A percentile compares a stretch with the other conserved stretches of the same genome.
phyloP scores from a whole-genome alignment of 2,113 vertebrate genomes.

The Anarrhichthys ocellatus region DNA sequence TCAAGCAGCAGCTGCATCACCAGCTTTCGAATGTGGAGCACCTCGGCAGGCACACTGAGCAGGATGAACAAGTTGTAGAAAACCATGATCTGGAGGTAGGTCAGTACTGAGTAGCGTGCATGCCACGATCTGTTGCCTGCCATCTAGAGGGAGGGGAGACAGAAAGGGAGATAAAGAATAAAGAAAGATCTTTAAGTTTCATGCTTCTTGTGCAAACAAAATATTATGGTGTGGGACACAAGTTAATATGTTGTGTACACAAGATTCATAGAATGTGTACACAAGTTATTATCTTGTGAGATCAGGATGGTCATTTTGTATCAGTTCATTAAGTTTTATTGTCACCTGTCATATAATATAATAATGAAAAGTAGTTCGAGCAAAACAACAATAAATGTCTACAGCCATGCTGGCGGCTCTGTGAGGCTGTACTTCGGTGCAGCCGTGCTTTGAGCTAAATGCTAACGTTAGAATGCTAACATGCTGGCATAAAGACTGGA shows the following conservation, averaged over 20 bases:
- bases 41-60: conserved; percentile 88
- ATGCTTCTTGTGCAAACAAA: conserved; percentile 9
- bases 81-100: conserved; percentile 97
- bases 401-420: neutral
- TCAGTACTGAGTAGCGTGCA: conserved; percentile 92
- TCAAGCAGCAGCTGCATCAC: conserved; percentile 93
- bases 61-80: conserved; percentile 99
- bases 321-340: neutral
- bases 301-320: neutral
- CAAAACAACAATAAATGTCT: neutral
- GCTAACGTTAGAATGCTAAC: neutral
- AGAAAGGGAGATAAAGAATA: neutral
- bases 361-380: neutral
- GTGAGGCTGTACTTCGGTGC: neutral
- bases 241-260: neutral
- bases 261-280: neutral
- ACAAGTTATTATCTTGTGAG: neutral
- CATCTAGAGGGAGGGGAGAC: conserved; percentile 80
- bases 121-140: conserved; percentile 95
- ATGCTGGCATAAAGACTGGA: neutral
- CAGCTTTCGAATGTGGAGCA: conserved; percentile 88
- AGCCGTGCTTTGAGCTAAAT: no score
- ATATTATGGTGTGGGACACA: neutral
- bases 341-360: neutral
- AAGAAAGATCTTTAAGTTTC: neutral